phyloP scores from a whole-genome alignment of 2,888 invertebrate species.

The Bhutanitis thaidina region DNA sequence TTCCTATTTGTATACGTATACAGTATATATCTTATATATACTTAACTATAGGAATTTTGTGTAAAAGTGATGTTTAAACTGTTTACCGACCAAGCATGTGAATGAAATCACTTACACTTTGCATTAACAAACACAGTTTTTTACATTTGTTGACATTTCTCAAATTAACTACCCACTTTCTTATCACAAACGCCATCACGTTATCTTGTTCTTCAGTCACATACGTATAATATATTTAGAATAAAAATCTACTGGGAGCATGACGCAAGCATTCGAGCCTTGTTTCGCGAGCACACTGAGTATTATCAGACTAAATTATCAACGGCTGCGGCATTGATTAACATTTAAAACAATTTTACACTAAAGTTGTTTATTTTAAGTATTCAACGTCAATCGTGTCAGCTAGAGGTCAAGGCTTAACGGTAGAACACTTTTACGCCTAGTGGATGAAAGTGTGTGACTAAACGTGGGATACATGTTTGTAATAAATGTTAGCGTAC shows the following conservation, averaged over 20 bases:
- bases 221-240: neutral
- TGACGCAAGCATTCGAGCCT: constrained; percentile 34
- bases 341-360: constrained; percentile 54
- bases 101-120: constrained; percentile 50
- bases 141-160: constrained; percentile 48
- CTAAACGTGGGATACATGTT: neutral
- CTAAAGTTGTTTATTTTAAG: constrained; percentile 37
- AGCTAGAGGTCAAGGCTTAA: constrained; percentile 40
- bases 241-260: constrained; percentile 23
- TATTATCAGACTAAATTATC: constrained; percentile 59
- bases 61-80: no score
- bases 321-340: constrained; percentile 52
- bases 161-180: constrained; percentile 52
- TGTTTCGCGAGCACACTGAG: constrained; percentile 41
- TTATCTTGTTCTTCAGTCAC: neutral
- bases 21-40: no score
- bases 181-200: constrained; percentile 57
- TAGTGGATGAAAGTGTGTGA: neutral
- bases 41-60: no score
- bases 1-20: no score
- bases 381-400: constrained; percentile 31
- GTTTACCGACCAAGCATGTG: neutral
- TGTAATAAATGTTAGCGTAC: neutral
- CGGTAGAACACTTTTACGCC: neutral
- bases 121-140: constrained; percentile 38